phyloP scores from a whole-genome alignment of 2,888 invertebrate genomes.

The Theretra japonica region DNA sequence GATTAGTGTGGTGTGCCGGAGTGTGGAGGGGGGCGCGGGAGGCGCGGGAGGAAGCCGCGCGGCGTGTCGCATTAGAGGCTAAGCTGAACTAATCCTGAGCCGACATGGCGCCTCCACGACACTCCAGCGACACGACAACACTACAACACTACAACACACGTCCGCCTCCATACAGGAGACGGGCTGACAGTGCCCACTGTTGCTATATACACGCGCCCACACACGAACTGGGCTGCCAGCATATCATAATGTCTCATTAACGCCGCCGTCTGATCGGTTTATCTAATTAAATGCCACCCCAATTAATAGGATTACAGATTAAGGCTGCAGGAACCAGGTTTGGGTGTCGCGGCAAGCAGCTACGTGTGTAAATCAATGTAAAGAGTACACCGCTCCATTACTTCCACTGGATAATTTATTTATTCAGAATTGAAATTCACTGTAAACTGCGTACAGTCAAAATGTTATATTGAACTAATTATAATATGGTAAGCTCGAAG shows the following conservation, averaged over 20 bases:
- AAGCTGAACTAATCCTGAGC: constrained; percentile 6
- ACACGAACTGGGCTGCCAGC: not conserved
- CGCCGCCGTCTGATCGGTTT: constrained; percentile 24
- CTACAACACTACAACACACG: not conserved
- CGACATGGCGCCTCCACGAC: not conserved
- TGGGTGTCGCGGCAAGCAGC: not conserved
- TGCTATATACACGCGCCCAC: not conserved
- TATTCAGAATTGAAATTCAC: not conserved
- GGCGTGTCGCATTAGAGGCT: constrained; percentile 5
- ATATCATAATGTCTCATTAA: not conserved
- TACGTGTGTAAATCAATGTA: not conserved
- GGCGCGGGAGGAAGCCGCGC: constrained; percentile 35
- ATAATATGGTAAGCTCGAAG: no score
- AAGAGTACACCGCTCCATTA: not conserved
- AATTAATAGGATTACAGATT: constrained; percentile 37
- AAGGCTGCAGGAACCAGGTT: constrained; percentile 23
- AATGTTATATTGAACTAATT: no score
- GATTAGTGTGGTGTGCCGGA: not conserved
- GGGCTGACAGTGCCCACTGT: not conserved
- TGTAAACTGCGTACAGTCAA: no score
- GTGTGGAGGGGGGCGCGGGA: not conserved
- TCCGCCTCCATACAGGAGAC: not conserved
- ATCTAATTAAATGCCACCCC: constrained; percentile 35
- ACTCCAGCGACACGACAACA: no score
- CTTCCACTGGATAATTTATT: not conserved